Percentiles rank a stretch among this genome's conserved stretches.
phyloP scores from a whole-genome alignment of 2,113 vertebrate species.

The Eretmochelys imbricata region DNA sequence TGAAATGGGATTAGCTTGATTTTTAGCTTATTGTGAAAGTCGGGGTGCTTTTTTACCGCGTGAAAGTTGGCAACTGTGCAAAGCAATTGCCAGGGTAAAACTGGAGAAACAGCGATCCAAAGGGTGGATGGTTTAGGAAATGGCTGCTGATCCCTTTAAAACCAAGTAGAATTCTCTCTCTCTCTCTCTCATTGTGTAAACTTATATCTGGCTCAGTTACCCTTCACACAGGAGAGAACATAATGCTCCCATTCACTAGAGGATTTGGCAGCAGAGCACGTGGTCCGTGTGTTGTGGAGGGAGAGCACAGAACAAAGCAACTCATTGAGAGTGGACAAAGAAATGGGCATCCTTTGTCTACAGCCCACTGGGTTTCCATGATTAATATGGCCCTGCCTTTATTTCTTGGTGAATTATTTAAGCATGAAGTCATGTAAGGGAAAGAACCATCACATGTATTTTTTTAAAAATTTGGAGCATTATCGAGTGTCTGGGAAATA shows the following conservation, averaged over 20 bases:
- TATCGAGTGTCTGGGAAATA: background rate
- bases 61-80: too few species aligned
- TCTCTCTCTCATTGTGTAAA: background rate
- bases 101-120: background rate
- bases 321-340: background rate
- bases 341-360: background rate
- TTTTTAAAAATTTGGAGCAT: background rate
- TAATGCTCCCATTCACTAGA: background rate
- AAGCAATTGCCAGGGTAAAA: background rate
- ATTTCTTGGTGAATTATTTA: background rate
- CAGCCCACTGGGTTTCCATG: background rate
- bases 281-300: background rate
- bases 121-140: background rate
- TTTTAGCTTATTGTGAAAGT: too few species aligned
- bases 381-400: background rate
- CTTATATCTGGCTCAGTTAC: background rate
- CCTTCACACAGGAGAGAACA: background rate
- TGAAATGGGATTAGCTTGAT: too few species aligned
- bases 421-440: background rate
- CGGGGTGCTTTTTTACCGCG: too few species aligned
- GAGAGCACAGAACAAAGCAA: background rate
- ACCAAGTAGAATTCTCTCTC: background rate
- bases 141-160: background rate
- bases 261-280: background rate
- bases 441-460: background rate